A percentile compares a stretch with the other conserved stretches of the same genome.
These are phyloP conservation scores for Riparia riparia DNA, from an alignment of 2,113 vertebrate species.

Conservation along the genomic window DNA sequence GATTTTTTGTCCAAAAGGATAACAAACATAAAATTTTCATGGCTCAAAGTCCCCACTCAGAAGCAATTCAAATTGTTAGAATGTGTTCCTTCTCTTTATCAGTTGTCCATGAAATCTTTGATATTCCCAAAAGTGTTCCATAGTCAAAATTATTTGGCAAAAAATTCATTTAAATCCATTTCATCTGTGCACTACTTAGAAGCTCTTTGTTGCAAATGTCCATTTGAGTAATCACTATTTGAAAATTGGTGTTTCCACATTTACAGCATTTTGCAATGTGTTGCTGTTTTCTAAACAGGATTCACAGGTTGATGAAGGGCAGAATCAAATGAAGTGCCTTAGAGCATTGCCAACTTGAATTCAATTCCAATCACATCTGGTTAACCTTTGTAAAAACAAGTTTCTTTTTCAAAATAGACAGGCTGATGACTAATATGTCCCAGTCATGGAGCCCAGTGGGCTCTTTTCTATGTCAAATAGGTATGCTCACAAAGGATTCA, in stretches of 20 bases:
- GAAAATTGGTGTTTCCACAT: neutral
- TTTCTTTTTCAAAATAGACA: neutral
- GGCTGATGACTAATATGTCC: neutral
- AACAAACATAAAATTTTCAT: neutral
- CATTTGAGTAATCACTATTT: neutral
- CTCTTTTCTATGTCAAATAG: fast-evolving
- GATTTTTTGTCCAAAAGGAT: neutral
- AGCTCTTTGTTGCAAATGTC: neutral
- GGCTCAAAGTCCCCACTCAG: neutral
- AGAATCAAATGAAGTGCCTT: neutral
- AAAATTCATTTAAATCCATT: neutral
- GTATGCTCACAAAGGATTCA: neutral
- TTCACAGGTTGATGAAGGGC: neutral
- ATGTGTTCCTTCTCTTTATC: neutral
- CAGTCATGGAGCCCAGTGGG: neutral
- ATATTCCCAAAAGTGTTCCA: neutral
- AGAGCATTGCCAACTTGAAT: neutral
- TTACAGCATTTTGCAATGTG: neutral
- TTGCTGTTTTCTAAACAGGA: neutral
- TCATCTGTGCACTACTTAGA: neutral
- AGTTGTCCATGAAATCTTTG: neutral
- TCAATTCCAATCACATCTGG: neutral
- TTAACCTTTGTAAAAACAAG: neutral
- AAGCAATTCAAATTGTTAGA: neutral
- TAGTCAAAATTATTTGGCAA: neutral